phyloP scores from a whole-genome alignment of 2,113 vertebrate species.

The Apodemus sylvaticus region DNA sequence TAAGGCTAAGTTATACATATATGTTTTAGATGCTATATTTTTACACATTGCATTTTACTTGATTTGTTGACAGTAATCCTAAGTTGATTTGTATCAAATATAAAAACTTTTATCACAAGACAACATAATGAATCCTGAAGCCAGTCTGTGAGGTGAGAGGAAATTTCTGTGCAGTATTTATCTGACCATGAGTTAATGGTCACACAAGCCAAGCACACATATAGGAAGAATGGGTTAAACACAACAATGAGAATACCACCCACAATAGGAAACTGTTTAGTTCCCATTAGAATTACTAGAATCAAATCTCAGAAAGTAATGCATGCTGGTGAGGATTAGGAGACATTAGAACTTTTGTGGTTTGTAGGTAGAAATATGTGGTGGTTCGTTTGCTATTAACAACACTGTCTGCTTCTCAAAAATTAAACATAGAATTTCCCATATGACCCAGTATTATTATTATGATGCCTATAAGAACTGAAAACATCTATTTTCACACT shows the following conservation, averaged over 20 bases:
- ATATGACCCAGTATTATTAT: no score
- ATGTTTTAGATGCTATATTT: background rate
- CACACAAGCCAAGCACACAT: no score
- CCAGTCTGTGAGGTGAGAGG: background rate
- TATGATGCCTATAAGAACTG: background rate
- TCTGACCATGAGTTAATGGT: background rate
- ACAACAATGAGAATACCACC: background rate
- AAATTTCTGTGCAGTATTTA: background rate
- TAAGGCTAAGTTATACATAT: background rate
- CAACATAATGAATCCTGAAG: background rate
- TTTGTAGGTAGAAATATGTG: background rate
- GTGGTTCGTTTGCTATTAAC: background rate
- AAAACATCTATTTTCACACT: background rate
- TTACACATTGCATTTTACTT: background rate
- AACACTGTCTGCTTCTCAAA: background rate
- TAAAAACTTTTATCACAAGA: no score
- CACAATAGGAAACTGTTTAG: background rate
- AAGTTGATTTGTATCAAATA: background rate
- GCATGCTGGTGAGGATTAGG: no score
- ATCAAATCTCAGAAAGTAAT: background rate
- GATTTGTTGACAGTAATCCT: background rate
- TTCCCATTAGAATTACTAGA: background rate
- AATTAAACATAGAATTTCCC: background rate
- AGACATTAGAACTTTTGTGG: background rate
- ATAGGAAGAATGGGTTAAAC: background rate